Evolutionary conservation across 2,888 invertebrate species (phyloP), one percentile per base, ranked within the genome.

Genomic region (Hyposoter didymator): DNA sequence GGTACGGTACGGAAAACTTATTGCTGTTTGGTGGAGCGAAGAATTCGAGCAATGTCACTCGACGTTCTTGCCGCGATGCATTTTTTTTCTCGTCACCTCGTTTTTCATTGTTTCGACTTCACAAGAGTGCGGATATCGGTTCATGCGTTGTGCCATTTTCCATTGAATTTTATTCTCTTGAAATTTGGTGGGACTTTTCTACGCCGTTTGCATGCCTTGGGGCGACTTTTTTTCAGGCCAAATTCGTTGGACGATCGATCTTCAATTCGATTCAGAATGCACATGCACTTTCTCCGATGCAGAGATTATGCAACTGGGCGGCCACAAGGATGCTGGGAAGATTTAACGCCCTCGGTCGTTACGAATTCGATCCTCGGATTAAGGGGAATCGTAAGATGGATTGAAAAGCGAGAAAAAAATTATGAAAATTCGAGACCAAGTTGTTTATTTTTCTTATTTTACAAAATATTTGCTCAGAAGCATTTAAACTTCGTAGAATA

Each of bases 211-310:
- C 32, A 28, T 19, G 2, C 32, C 32, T 47, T 17, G 17, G 52
- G 12, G 64, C 62, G 55, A 47, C 59, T 82, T 76, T 79, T 80
- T 35, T 43, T 32, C n/a, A 72, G 14, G 52, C 67, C 66, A 49
- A 52, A 62, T 39, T n/a, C 32, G 45, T 83, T 76, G 66, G 72
- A 73, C 66, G 80, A 85, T 59, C 66, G 62, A 35, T 83, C 80
- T 76, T 74, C 74, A 74, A 83, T 83, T 70, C 80, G 74, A 64
- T 78, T 69, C 73, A 28, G 43, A 75, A 8, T 59, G 79, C 62
- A 45, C 43, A 32, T 83, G 76, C 35, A 81, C 85, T 86, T 86
- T 86, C 85, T 81, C 85, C 85, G 80, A 69, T 78, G 28, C 22
- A 39, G 28, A 7, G 28, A 83, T 86, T 86, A 39, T 83, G 80